Evolutionary conservation across 2,888 invertebrate species (phyloP).

Genomic region (Papilio demoleus): DNA sequence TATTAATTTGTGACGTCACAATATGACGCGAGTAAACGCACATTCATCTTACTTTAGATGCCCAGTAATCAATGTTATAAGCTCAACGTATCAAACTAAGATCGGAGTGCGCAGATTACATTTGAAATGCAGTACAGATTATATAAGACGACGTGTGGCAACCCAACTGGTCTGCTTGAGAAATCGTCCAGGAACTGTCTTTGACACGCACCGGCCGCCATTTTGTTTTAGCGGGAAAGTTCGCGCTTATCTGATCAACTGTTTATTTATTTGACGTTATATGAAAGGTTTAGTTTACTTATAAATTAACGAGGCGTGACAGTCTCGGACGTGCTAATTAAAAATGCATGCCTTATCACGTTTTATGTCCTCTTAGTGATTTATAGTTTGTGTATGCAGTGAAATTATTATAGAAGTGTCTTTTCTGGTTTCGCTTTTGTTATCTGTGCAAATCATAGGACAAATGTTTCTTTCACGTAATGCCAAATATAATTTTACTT

Average conservation of each 20-base stretch:
- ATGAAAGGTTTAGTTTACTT: conserved; percentile 20
- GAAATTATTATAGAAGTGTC: not conserved
- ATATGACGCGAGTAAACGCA: not conserved
- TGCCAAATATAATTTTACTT: too few species aligned
- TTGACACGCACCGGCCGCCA: conserved; percentile 55
- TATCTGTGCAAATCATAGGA: not conserved
- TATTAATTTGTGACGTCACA: not conserved
- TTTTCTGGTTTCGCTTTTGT: not conserved
- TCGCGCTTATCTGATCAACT: conserved; percentile 51
- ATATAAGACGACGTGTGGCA: conserved; percentile 42
- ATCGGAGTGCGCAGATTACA: conserved; percentile 15
- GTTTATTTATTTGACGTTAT: conserved; percentile 35
- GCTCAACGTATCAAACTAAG: not conserved
- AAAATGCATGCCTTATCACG: conserved; percentile 4
- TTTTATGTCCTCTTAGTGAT: conserved; percentile 9
- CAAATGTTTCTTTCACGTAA: not conserved
- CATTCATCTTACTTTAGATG: not conserved
- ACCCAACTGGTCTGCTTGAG: conserved; percentile 45
- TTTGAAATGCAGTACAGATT: conserved; percentile 25
- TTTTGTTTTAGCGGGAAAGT: conserved; percentile 48
- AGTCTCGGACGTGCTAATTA: conserved; percentile 21
- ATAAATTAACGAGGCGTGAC: conserved; percentile 17
- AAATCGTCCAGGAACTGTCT: conserved; percentile 51
- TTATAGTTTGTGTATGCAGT: not conserved
- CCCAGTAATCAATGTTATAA: not conserved